Base-by-base conservation (phyloP, 2,113 vertebrate species). In the Calypte anna region DNA sequence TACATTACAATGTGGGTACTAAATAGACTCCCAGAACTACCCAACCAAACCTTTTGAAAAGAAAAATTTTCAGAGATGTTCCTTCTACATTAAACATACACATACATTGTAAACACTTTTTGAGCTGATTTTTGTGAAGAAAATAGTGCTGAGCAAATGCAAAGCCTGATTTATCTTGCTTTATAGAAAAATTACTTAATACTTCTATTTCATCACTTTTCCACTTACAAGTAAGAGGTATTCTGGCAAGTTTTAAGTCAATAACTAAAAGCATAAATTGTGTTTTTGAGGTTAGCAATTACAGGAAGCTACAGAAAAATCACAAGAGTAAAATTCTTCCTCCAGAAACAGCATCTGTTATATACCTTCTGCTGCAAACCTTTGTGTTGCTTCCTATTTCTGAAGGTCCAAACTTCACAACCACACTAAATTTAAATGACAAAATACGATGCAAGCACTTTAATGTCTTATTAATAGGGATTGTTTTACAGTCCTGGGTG, bases 261-360 rank as follows among this genome's bases (percentile, higher is more conserved):
- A 20, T 90, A 92, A 63, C 88, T 62, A 59, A 86, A 89, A 90
- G 68, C 38, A 73, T 85, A 88, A 96, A 97, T 82, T 43, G 64
- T 67, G 67, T 97, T 96, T 96, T 77, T 95, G 24, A 31, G 80
- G 86, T 93, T 90, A 96, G 90, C 92, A 93, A 55, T 68, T 94
- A 93, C 44, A 87, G 72, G 77, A 83, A 90, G 79, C 77, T 90
- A 82, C 87, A 63, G 84, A 91, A 38, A 88, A 62, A 73, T 64
- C 88, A 93, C 59, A 93, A 75, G 43, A 58, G 75, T 63, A 82
- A 82, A 86, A 86, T 54, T 61, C 70, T 87, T 70, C 66, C 78
- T 76, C 69, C 74, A 88, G 92, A 90, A 91, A 17, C 88, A 85
- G 84, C 82, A 78, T 57, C 86, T 93, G 74, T 74, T 84, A 54